Base-by-base conservation (phyloP, 2,113 vertebrate genomes). In the Forbesichthys papilliferus region DNA sequence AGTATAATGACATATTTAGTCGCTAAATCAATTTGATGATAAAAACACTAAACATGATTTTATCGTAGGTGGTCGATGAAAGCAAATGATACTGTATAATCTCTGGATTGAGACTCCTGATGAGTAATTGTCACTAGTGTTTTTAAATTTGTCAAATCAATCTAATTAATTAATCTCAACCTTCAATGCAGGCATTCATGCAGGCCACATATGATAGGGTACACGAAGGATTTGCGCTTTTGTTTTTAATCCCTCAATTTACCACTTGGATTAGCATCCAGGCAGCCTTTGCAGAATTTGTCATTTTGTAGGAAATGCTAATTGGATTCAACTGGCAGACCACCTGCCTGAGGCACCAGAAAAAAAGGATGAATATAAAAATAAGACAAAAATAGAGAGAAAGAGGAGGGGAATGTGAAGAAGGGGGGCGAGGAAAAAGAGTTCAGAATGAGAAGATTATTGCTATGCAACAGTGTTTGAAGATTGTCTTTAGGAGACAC, bases 241-340 rank as follows among this genome's bases (percentile, higher is more conserved):
- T 11, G 74, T 61, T 60, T 61, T 66, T 74, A 82, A 83, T 81
- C 73, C 53, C 79, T 78, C 75, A 87, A 91, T 92, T 91, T 91
- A 86, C 89, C 86, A 90, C 85, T 81, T 69, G 79, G 87, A 77
- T 90, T 84, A 75, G 69, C 87, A 85, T 75, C 86, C 48, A 87
- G 83, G 68, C 77, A 16, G 78, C 56, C 72, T 70, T 64, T 77
- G 73, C 27, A 49, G 61, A 27, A 72, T 72, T 77, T 60, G 81
- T 79, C 66, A 11, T 70, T 75, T 67, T 67, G 62, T 27, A 75
- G 59, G 54, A 84, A 73, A 83, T 64, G 59, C 73, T 92, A 92
- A 93, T 89, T 90, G 79, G 71, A 90, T 86, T 93, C 90, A 92
- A 88, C 91, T 93, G 91, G 79, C 42, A 3, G 59, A 63, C 77